Evolutionary conservation across 1,140 invertebrate genomes (phyloP), one percentile per base, ranked within the genome.

Genomic region (Zaprionus kolodkinae): DNA sequence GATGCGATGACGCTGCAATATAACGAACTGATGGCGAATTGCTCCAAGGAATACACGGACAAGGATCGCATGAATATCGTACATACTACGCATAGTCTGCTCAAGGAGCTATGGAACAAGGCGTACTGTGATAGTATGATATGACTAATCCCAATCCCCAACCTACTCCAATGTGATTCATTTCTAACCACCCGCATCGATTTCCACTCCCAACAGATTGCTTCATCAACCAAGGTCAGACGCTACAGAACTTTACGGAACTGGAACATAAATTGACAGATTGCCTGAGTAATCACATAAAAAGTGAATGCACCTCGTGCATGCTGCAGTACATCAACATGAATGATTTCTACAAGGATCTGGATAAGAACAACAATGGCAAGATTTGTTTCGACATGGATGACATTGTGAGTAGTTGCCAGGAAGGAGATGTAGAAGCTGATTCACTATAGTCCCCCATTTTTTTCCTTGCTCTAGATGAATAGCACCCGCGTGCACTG

Each of bases 361-460:
- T 92, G 72, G 91, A 92, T 12, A 60, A 86, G 56, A 40, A 69
- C 0, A 76, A 70, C 50, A 86, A 83, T 30, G 81, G 91, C 6
- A 56, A 81, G 27, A 78, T 92, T 12, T 92, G 91, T 48, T 92
- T 76, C 13, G 91, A 92, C 56, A 57, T 92, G 40, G 84, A 92
- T 63, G 91, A 92, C 56, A 74, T 81, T 30, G 91, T 92, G 27
- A 3, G 27, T 30, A 3, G 27, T 30, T 30, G 3, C 0, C 27
- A 64, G 11, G 65, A 60, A 13, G 0, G 11, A 12, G 43, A 3
- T 1, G 17, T 15, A n/a, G 25, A 7, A 10, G 9, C 17, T 52
- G 38, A 6, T 15, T 33, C 40, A 21, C 3, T 45, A 25, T 13
- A 68, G 21, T 17, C 36, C 3, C 25, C n/a, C n/a, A n/a, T 11